Evolutionary conservation across 2,888 invertebrate genomes (phyloP).

Genomic region (Dynastes grantii): DNA sequence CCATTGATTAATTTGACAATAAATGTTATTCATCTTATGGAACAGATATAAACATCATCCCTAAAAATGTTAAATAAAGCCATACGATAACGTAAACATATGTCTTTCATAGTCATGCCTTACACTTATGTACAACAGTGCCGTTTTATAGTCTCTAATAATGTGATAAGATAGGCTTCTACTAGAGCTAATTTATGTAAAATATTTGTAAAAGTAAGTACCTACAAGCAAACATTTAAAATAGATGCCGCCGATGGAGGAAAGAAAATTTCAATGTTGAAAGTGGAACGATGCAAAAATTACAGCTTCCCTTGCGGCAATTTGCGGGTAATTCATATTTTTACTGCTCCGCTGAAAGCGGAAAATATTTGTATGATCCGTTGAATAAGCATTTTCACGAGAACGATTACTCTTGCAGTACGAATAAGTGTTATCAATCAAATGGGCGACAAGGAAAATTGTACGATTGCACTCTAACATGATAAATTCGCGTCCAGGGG

Average conservation of each 20-base stretch:
- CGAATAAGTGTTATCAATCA: slow-evolving; percentile 36
- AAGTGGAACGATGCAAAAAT: neutral
- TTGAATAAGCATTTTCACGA: slow-evolving; percentile 21
- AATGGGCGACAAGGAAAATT: slow-evolving; percentile 22
- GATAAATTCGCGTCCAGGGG: slow-evolving; percentile 2
- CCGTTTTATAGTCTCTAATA: too few relatives aligned
- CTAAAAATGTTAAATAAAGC: too few relatives aligned
- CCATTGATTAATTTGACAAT: too few relatives aligned
- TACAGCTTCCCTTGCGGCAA: neutral
- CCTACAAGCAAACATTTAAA: too few relatives aligned
- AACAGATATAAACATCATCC: too few relatives aligned
- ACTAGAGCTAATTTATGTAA: too few relatives aligned
- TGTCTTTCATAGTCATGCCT: too few relatives aligned
- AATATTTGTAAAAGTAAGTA: too few relatives aligned
- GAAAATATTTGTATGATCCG: slow-evolving; percentile 14
- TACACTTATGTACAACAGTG: too few relatives aligned
- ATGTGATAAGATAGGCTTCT: too few relatives aligned
- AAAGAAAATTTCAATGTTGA: neutral
- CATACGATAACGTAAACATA: too few relatives aligned
- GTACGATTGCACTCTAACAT: neutral
- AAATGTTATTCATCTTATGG: too few relatives aligned
- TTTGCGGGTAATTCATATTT: neutral
- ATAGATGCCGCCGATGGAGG: neutral
- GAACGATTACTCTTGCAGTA: slow-evolving; percentile 15
- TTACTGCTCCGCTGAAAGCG: neutral